These are phyloP conservation scores for Orcinus orca DNA, from an alignment of 2,113 vertebrate genomes.

Conservation along the genomic window DNA sequence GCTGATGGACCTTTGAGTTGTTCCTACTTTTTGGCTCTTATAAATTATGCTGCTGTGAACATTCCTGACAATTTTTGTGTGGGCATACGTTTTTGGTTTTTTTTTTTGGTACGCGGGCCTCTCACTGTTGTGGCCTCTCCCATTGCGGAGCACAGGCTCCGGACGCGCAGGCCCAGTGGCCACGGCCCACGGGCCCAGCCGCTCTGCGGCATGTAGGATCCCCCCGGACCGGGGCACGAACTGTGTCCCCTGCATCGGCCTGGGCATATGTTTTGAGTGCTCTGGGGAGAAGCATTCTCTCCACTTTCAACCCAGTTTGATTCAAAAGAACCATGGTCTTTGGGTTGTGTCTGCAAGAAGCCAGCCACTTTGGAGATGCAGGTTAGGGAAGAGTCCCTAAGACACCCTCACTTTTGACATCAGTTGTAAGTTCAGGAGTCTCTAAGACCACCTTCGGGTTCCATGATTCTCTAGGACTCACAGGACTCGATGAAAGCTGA, in stretches of 20 bases:
- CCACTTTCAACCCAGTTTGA: not conserved
- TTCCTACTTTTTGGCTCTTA: not conserved
- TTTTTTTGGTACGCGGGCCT: no score
- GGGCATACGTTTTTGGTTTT: no score
- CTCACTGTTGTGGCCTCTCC: no score
- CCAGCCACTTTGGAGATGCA: not conserved
- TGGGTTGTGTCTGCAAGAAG: not conserved
- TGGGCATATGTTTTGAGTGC: no score
- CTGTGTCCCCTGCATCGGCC: no score
- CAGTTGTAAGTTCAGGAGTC: not conserved
- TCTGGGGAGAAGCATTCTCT: not conserved
- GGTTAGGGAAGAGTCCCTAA: not conserved
- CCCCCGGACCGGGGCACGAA: no score
- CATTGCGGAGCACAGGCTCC: no score
- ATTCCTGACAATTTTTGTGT: not conserved
- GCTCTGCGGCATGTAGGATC: no score
- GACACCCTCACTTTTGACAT: not conserved
- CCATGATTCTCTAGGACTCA: not conserved
- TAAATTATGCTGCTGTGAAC: not conserved
- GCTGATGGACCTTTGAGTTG: not conserved
- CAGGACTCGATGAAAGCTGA: not conserved
- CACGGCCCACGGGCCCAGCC: accelerated
- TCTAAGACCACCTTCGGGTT: not conserved
- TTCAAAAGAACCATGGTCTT: not conserved
- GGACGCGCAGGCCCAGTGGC: no score